A percentile compares a stretch with the other conserved stretches of the same genome.
These are phyloP conservation scores for Xestia rhomboidea DNA, from an alignment of 2,888 invertebrate genomes.

Conservation along the genomic window DNA sequence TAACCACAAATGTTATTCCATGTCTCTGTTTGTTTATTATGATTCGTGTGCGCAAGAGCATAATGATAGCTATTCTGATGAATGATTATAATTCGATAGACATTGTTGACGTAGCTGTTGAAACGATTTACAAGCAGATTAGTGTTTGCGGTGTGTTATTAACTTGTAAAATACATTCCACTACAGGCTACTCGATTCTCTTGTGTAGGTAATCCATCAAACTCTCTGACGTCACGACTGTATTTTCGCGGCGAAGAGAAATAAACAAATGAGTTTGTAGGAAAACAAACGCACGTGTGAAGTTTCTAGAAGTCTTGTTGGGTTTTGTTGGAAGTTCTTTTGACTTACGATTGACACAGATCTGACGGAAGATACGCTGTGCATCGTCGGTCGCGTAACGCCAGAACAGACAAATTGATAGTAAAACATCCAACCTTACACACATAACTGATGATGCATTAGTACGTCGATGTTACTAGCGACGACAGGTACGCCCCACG, in stretches of 20 bases:
- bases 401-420: neutral
- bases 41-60: constrained; percentile 19
- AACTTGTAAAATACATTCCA: constrained; percentile 13
- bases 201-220: constrained; percentile 23
- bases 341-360: neutral
- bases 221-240: constrained; percentile 36
- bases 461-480: neutral
- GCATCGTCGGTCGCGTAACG: neutral
- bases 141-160: constrained; percentile 30
- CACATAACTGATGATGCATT: neutral
- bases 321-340: neutral
- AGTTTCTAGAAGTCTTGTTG: neutral
- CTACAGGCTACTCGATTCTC: constrained; percentile 1
- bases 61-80: constrained; percentile 28
- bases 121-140: constrained; percentile 15
- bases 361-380: neutral
- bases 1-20: constrained; percentile 9
- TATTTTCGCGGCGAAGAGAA: constrained; percentile 36
- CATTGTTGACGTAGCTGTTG: constrained; percentile 34
- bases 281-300: constrained; percentile 16
- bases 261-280: constrained; percentile 42
- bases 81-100: constrained; percentile 18
- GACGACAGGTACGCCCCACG: neutral
- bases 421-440: neutral
- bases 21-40: constrained; percentile 26